These are phyloP conservation scores for Drosophila barbarae DNA, from an alignment of 2,888 invertebrate species.

Conservation along the genomic window DNA sequence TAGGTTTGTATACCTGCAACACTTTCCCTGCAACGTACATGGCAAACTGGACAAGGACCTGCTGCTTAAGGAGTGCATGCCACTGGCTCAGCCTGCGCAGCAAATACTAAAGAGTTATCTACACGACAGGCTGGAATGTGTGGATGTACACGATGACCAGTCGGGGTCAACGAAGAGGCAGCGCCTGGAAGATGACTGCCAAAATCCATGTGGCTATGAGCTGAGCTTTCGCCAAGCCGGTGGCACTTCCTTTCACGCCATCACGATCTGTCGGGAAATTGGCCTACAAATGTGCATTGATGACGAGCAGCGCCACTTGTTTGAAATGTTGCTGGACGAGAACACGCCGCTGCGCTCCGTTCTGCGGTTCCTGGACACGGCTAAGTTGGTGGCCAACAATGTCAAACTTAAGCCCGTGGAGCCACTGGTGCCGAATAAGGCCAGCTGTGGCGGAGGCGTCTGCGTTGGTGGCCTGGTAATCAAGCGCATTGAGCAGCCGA, in stretches of 20 bases:
- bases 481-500: constrained; percentile 44
- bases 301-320: constrained; percentile 61
- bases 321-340: constrained; percentile 67
- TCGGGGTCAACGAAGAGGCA: constrained; percentile 22
- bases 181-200: constrained; percentile 26
- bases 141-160: constrained; percentile 20
- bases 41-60: constrained; percentile 83
- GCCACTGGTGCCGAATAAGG: not conserved
- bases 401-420: constrained; percentile 55
- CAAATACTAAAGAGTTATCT: constrained; percentile 82
- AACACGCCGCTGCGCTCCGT: constrained; percentile 54
- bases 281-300: constrained; percentile 57
- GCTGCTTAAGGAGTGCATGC: constrained; percentile 52
- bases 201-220: constrained; percentile 29
- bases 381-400: constrained; percentile 53
- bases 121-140: constrained; percentile 67
- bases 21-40: constrained; percentile 84
- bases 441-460: not conserved
- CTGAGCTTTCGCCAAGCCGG: constrained; percentile 67
- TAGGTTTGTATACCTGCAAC: constrained; percentile 82
- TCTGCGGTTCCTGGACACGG: constrained; percentile 50
- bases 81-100: constrained; percentile 54
- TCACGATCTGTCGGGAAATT: constrained; percentile 70
- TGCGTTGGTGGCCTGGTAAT: constrained; percentile 41
- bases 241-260: constrained; percentile 76